phyloP scores from a whole-genome alignment of 2,888 invertebrate genomes.

The Parnassius orleans region DNA sequence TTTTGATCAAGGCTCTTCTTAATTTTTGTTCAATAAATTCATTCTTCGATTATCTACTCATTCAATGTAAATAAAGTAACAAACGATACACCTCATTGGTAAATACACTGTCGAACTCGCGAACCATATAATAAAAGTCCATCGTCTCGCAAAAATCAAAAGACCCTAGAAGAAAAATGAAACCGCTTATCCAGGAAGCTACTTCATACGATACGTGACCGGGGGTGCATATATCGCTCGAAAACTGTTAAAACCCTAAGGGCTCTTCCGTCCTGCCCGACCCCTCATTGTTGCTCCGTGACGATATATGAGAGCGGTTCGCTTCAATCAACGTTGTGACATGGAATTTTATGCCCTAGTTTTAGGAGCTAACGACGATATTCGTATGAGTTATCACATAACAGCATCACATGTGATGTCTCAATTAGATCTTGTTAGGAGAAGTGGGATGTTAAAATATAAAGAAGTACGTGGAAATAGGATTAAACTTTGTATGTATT shows the following conservation, averaged over 20 bases:
- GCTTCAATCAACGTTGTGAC: conserved; percentile 18
- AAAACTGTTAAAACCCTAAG: conserved; percentile 73
- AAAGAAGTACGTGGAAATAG: conserved; percentile 17
- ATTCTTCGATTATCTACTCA: not conserved
- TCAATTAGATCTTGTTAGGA: conserved; percentile 60
- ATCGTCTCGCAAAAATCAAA: conserved; percentile 41
- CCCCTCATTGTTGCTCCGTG: conserved; percentile 35
- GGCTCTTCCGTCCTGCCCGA: conserved; percentile 40
- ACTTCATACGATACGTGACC: conserved; percentile 77
- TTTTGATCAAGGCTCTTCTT: too few species aligned
- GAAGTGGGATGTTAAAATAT: conserved; percentile 25
- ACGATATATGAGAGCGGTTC: conserved; percentile 21
- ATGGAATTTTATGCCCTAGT: conserved; percentile 27
- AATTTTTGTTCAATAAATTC: too few species aligned
- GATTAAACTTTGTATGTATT: conserved; percentile 1
- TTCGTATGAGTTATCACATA: conserved; percentile 34
- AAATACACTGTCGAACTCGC: conserved; percentile 1
- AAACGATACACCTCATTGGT: not conserved
- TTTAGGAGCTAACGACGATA: conserved; percentile 27
- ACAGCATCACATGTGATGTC: conserved; percentile 39
- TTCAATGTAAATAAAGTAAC: not conserved
- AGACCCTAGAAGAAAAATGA: conserved; percentile 61
- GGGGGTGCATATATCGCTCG: conserved; percentile 73
- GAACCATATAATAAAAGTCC: conserved; percentile 35
- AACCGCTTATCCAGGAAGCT: conserved; percentile 73